These are phyloP conservation scores for Tricholaema leucomelas DNA, from an alignment of 2,113 vertebrate species.

Conservation along the genomic window DNA sequence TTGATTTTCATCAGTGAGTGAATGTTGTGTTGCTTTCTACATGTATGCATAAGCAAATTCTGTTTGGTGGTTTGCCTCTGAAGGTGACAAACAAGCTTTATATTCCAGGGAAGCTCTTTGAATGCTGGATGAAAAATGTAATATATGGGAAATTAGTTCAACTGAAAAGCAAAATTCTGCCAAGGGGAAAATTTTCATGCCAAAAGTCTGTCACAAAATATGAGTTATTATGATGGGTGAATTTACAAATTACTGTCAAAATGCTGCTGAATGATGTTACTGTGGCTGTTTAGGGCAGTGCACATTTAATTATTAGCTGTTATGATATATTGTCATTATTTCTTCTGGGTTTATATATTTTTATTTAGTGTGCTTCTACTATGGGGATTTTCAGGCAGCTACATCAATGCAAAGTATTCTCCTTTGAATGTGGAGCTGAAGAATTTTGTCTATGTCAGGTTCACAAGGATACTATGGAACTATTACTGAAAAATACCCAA, in stretches of 20 bases:
- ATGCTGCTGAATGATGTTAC: background rate
- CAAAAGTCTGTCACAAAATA: background rate
- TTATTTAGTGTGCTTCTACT: background rate
- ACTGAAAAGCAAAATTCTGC: background rate
- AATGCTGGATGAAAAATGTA: background rate
- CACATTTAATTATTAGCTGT: constrained; percentile 27
- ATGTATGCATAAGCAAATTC: background rate
- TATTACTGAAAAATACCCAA: background rate
- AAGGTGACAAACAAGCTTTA: background rate
- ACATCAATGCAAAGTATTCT: background rate
- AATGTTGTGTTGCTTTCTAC: background rate
- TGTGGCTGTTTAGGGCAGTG: background rate
- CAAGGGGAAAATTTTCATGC: constrained; percentile 19
- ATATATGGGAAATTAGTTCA: background rate
- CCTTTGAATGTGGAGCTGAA: background rate
- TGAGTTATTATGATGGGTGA: background rate
- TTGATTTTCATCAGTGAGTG: background rate
- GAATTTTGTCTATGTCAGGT: background rate
- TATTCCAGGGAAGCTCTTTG: background rate
- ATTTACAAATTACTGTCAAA: constrained; percentile 53
- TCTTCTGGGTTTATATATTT: background rate
- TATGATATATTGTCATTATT: background rate
- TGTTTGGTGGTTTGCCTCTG: background rate
- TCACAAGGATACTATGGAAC: background rate
- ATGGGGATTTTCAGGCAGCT: background rate